Conservation (phyloP, 2,113 vertebrate species). For the Anarrhichthys ocellatus region DNA sequence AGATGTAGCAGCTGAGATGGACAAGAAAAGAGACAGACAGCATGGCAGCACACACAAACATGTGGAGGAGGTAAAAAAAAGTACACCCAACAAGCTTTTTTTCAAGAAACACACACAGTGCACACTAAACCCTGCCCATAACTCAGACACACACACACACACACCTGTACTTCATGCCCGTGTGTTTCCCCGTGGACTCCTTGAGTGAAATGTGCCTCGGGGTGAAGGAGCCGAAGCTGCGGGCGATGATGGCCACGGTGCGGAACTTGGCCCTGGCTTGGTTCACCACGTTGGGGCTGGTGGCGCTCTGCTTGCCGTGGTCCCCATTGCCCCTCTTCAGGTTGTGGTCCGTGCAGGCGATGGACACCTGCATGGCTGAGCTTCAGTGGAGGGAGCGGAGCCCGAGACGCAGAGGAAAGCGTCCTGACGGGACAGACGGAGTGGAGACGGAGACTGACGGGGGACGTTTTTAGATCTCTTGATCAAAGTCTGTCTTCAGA, state of each 20-base stretch:
- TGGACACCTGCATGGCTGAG: slow-evolving; percentile 97
- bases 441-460: neutral
- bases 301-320: slow-evolving; percentile 93
- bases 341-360: slow-evolving; percentile 98
- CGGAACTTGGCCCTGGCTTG: slow-evolving; percentile 96
- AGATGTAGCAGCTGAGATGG: slow-evolving; percentile 8
- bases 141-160: slow-evolving; percentile 67
- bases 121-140: neutral
- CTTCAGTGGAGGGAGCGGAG: slow-evolving; percentile 5
- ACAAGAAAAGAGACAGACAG: slow-evolving; percentile 6
- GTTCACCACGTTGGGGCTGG: slow-evolving; percentile 93
- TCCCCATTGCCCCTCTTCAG: slow-evolving; percentile 97
- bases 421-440: slow-evolving; percentile 21
- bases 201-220: slow-evolving; percentile 98
- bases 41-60: neutral
- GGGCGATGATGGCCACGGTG: slow-evolving; percentile 97
- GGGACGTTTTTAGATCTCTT: neutral
- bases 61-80: neutral
- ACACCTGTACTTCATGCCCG: slow-evolving; percentile 99
- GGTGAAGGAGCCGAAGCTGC: slow-evolving; percentile 95
- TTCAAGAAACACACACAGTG: neutral
- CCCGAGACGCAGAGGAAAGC: slow-evolving; percentile 9
- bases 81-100: neutral
- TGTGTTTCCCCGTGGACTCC: slow-evolving; percentile 98
- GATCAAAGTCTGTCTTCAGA: slow-evolving; percentile 11